A percentile compares a stretch with the other conserved stretches of the same genome.
Evolutionary conservation across 2,113 vertebrate genomes (phyloP).

Genomic region (Lophochroa leadbeateri): DNA sequence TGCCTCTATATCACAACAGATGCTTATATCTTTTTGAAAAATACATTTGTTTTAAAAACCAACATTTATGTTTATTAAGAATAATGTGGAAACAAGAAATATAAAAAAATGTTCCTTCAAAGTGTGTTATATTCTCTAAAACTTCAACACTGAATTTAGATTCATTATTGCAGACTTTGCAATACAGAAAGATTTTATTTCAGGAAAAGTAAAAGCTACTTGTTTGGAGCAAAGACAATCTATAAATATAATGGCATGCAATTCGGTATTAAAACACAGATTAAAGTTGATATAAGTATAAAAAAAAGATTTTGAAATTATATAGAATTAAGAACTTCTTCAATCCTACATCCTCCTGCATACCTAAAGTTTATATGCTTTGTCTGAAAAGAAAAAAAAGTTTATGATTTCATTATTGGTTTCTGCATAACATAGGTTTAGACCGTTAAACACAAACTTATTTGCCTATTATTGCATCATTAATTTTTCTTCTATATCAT

Average conservation of each 20-base stretch:
- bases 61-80: neutral
- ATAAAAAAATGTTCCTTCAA: neutral
- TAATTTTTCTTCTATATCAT: constrained; percentile 36
- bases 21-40: neutral
- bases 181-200: neutral
- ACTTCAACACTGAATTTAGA: neutral
- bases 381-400: neutral
- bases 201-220: neutral
- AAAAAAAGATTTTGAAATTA: neutral
- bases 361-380: neutral
- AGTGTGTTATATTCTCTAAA: neutral
- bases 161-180: neutral
- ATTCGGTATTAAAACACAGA: neutral
- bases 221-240: neutral
- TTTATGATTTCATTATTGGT: constrained; percentile 32
- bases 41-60: neutral
- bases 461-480: constrained; percentile 32
- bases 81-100: neutral
- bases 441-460: constrained; percentile 39
- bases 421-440: constrained; percentile 33
- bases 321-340: neutral
- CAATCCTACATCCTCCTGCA: neutral
- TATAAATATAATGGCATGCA: neutral
- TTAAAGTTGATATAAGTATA: neutral
- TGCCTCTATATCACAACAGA: neutral